Conservation (phyloP, 2,113 vertebrate genomes). For the Xenus cinereus region DNA sequence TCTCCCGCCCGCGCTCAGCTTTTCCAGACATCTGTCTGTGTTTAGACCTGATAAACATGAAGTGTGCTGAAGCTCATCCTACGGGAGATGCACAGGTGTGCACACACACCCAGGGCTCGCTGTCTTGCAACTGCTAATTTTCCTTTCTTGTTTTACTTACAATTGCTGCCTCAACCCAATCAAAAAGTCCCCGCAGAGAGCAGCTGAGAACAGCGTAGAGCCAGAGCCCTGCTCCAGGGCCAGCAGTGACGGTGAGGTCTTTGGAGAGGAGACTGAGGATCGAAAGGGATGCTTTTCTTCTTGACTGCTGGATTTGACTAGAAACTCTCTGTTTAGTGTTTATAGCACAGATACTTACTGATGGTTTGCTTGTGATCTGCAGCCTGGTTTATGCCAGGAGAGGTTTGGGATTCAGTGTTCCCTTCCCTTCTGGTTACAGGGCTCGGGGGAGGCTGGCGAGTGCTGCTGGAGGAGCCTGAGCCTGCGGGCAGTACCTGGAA, state of each 20-base stretch:
- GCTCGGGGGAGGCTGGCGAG: neutral
- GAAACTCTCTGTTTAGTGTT: neutral
- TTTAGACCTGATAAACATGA: neutral
- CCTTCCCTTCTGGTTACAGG: neutral
- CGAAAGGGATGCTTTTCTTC: neutral
- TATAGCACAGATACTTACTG: neutral
- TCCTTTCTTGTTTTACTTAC: neutral
- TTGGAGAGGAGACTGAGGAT: too few relatives aligned
- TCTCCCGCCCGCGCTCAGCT: neutral
- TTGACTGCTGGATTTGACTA: neutral
- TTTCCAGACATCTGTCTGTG: neutral
- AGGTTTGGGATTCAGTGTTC: neutral
- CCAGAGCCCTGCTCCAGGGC: neutral
- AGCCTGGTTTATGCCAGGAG: neutral
- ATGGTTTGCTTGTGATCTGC: neutral
- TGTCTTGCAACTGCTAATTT: neutral
- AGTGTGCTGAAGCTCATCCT: neutral
- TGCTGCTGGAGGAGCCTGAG: neutral
- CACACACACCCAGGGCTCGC: accelerated
- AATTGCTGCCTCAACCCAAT: neutral
- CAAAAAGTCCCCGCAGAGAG: neutral
- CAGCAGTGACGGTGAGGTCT: neutral
- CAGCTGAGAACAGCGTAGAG: neutral
- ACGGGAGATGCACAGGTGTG: neutral
- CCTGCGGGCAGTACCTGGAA: neutral